These are phyloP conservation scores for Drosophila stalkeri DNA, from an alignment of 2,888 invertebrate genomes.

Conservation along the genomic window DNA sequence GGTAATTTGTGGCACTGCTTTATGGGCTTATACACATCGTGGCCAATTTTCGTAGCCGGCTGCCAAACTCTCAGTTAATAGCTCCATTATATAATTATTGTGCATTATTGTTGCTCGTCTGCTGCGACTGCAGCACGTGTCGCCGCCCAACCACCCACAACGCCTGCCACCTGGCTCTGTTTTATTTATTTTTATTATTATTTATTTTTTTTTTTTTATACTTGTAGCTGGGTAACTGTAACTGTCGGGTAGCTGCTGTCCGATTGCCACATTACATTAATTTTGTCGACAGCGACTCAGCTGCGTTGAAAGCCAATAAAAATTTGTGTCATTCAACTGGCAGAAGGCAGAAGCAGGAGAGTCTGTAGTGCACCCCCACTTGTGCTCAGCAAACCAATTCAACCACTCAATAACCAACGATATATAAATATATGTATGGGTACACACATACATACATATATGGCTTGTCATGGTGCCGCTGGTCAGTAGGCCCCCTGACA, in stretches of 20 bases:
- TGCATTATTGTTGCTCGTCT: slow-evolving; percentile 63
- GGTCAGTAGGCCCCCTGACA: slow-evolving; percentile 48
- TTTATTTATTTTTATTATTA: slow-evolving; percentile 25
- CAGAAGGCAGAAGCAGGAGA: slow-evolving; percentile 19
- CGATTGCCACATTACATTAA: slow-evolving; percentile 62
- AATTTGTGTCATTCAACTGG: slow-evolving; percentile 78
- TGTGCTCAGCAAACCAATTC: slow-evolving; percentile 1
- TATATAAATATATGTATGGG: slow-evolving; percentile 15
- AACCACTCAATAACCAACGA: slow-evolving; percentile 26
- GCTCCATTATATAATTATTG: slow-evolving; percentile 78
- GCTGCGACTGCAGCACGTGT: slow-evolving; percentile 39
- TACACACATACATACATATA: not conserved
- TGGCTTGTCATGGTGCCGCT: slow-evolving; percentile 22
- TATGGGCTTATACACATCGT: slow-evolving; percentile 53
- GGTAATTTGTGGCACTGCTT: slow-evolving; percentile 64
- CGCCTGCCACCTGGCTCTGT: slow-evolving; percentile 1
- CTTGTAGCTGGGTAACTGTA: not conserved
- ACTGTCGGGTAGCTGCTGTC: slow-evolving; percentile 44
- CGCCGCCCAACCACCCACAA: not conserved
- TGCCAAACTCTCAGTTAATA: slow-evolving; percentile 55
- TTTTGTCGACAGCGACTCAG: slow-evolving; percentile 37
- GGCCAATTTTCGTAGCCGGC: slow-evolving; percentile 57
- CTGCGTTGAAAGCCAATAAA: slow-evolving; percentile 73
- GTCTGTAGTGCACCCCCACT: not conserved
- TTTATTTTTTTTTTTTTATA: slow-evolving; percentile 26